Base-by-base conservation (phyloP, 1,140 invertebrate genomes). In the Archegozetes longisetosus region DNA sequence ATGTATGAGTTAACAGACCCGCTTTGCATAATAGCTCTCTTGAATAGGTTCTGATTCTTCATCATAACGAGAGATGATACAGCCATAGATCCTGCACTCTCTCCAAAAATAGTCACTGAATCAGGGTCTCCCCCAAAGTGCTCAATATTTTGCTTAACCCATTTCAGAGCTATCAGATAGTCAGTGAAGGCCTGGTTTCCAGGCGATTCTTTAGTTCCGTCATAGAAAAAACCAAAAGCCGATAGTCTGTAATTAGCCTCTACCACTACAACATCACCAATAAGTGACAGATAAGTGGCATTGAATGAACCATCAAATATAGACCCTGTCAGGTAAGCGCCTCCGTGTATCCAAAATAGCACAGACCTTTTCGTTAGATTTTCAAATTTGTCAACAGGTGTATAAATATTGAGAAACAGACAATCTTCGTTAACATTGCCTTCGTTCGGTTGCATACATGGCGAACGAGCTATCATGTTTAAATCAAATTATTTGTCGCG, bases 231-330 rank as follows among this genome's bases (percentile, higher is more conserved):
- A 13, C 61, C 61, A 9, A 62, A 59, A 27, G 55, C 28, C 20
- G 24, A 55, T 20, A 62, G 9, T 23, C 77, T 68, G 65, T 78
- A 79, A 64, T 79, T 79, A 14, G 78, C 68, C 1, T 75, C 76
- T 24, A 80, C 72, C 0, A 79, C 73, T n/a, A 79, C 71, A 24
- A 78, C 67, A 55, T 76, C 74, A 71, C 82, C 84, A 23, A 80
- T 80, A 12, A 82, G 82, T 22, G 86, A 83, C 77, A 91, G 81
- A 63, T 88, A 83, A 66, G 86, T 82, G 0, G 85, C 86, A 72
- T 90, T 49, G 48, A 64, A 64, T 12, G 49, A 40, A n/a, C 48
- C 22, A 28, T 53, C 32, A 23, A 28, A 27, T 13, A 50, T 61
- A 22, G 57, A 22, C 29, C 46, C 63, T 14, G 54, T 58, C 9